phyloP scores from a whole-genome alignment of 2,888 invertebrate genomes.

The Gortyna flavago region DNA sequence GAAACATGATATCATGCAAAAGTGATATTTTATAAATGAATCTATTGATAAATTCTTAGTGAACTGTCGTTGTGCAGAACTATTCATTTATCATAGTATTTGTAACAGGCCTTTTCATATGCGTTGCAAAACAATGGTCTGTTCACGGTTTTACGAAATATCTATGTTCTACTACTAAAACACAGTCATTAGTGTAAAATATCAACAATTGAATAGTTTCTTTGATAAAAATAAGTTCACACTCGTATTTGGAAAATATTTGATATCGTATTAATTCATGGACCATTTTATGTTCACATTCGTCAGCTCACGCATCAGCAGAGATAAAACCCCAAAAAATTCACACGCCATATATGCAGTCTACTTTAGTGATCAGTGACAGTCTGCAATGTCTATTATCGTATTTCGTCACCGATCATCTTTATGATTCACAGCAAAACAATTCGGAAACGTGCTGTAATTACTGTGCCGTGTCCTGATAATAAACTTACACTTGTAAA shows the following conservation, averaged over 20 bases:
- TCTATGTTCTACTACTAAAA: conserved; percentile 78
- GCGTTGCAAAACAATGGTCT: conserved; percentile 83
- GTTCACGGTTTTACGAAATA: conserved; percentile 84
- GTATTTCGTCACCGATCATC: conserved; percentile 55
- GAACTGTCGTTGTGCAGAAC: conserved; percentile 77
- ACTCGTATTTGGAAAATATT: conserved; percentile 52
- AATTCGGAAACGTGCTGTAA: conserved; percentile 46
- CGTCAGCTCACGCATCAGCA: conserved; percentile 19
- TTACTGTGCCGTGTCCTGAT: conserved; percentile 38
- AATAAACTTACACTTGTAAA: conserved; percentile 40
- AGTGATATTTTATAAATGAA: conserved; percentile 71
- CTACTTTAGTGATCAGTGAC: conserved; percentile 40
- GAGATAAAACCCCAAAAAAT: conserved; percentile 38
- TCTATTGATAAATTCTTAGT: conserved; percentile 79
- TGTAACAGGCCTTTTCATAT: conserved; percentile 82
- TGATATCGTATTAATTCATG: conserved; percentile 35
- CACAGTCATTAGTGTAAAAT: conserved; percentile 72
- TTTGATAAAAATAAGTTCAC: conserved; percentile 62
- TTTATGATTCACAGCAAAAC: conserved; percentile 60
- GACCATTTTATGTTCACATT: conserved; percentile 21
- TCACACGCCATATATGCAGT: conserved; percentile 42
- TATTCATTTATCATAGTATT: conserved; percentile 82
- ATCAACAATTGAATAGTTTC: conserved; percentile 73
- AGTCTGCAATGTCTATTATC: conserved; percentile 53
- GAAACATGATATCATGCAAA: conserved; percentile 73